Evolutionary conservation across 2,888 invertebrate genomes (phyloP), one percentile per base, ranked within the genome.

Genomic region (Meteorus colon): DNA sequence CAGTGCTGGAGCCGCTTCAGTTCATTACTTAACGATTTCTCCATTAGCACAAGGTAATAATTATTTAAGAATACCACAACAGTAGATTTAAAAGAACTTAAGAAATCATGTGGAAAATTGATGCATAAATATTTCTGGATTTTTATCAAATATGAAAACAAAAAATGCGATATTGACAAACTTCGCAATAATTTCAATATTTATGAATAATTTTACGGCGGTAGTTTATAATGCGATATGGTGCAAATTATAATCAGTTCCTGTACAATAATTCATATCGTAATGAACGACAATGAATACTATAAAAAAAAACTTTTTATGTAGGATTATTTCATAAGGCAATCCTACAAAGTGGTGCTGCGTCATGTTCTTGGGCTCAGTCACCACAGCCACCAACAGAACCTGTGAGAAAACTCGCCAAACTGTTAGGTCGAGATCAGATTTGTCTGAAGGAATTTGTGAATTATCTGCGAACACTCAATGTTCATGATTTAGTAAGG

Each of bases 1-100:
- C 6, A 92, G 92, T 83, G 91, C 92, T 41, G 92, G 92, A 8
- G 91, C 89, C 1, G 90, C 69, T 6, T 73, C 81, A 0, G 84
- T 84, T 2, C 82, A 83, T 60, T 75, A 60, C 37, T 74, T 82
- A 27, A 66, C 79, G 1, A 8, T 84, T n/a, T 82, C 82, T 2
- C 79, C 80, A n/a, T 48, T 79, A 71, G 74, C 81, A n/a, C 74
- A 81, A 79, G 81, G 83, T 83, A 67, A 31, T 29, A 19, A 10
- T 6, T 34, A 8, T 34, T 34, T 0, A 8, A 34, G 0, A 2
- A 34, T 34, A 2, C 5, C 34, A 34, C 34, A 6, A 34, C 8
- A 8, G 34, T 4, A 34, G 8, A 8, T 8, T 4, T 24, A 1
- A 24, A 24, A 24, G 24, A 24, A 24, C 24, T 24, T 24, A 24